Evolutionary conservation across 2,113 vertebrate genomes (phyloP).

Genomic region (Zapus hudsonius): DNA sequence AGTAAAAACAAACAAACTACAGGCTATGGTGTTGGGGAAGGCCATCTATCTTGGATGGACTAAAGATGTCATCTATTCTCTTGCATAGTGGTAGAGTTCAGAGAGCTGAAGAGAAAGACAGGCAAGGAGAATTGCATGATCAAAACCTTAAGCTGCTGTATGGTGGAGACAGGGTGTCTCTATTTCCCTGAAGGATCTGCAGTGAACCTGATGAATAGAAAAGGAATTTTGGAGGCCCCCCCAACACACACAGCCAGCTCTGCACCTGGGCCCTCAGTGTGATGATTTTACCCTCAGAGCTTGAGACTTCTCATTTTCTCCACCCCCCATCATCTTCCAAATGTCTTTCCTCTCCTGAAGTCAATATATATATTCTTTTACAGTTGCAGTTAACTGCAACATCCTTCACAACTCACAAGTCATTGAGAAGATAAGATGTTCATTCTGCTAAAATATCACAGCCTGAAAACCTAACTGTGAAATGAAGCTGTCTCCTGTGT

Average conservation of each 20-base stretch:
- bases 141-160: neutral
- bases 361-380: conserved; percentile 62
- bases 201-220: conserved; percentile 16
- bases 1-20: too few relatives aligned
- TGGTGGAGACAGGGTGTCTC: neutral
- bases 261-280: neutral
- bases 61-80: neutral
- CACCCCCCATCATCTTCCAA: conserved; percentile 51
- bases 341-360: conserved; percentile 57
- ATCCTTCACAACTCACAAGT: conserved; percentile 72
- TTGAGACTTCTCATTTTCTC: neutral
- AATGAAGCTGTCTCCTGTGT: conserved; percentile 59
- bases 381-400: conserved; percentile 68
- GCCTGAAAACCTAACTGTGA: conserved; percentile 72
- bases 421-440: conserved; percentile 69
- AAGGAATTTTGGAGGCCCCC: neutral
- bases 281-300: conserved; percentile 8
- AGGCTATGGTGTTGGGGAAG: neutral
- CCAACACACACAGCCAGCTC: neutral
- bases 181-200: neutral
- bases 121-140: neutral
- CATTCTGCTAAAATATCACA: conserved; percentile 77
- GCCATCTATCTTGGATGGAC: neutral
- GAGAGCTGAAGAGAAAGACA: neutral
- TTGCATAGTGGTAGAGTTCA: neutral